phyloP scores from a whole-genome alignment of 2,888 invertebrate genomes.

The Augiades crinisus region DNA sequence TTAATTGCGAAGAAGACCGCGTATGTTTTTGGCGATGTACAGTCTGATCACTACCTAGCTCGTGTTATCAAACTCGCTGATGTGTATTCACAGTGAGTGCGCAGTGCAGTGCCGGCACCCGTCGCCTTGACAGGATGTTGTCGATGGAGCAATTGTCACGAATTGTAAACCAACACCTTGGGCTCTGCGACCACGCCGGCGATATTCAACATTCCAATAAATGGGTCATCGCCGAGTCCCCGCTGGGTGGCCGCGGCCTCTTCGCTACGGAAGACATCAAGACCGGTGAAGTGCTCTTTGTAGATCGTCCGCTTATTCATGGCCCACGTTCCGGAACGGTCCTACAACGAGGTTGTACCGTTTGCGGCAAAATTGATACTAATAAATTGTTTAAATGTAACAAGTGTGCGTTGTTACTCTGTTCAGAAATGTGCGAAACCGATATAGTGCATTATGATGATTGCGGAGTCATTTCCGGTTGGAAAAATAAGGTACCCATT shows the following conservation, averaged over 20 bases:
- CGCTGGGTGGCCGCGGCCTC: conserved; percentile 86
- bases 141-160: conserved; percentile 74
- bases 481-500: conserved; percentile 75
- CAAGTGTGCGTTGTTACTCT: conserved; percentile 86
- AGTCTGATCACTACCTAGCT: conserved; percentile 55
- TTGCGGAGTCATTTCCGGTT: conserved; percentile 82
- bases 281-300: conserved; percentile 85
- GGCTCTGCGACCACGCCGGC: conserved; percentile 48
- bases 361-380: conserved; percentile 79
- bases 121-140: conserved; percentile 74
- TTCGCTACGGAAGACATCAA: conserved; percentile 85
- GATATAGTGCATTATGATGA: conserved; percentile 82
- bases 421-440: conserved; percentile 83
- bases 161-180: conserved; percentile 71
- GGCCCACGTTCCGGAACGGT: conserved; percentile 84
- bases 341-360: conserved; percentile 83
- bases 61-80: conserved; percentile 67
- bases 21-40: conserved; percentile 59
- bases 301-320: conserved; percentile 85
- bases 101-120: conserved; percentile 69
- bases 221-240: conserved; percentile 84
- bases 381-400: conserved; percentile 76
- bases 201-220: conserved; percentile 51
- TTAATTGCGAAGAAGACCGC: conserved; percentile 62
- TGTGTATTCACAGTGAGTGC: conserved; percentile 65